Base-by-base conservation (phyloP, 2,797 vertebrate genomes). In the Etheostoma nigrum region DNA sequence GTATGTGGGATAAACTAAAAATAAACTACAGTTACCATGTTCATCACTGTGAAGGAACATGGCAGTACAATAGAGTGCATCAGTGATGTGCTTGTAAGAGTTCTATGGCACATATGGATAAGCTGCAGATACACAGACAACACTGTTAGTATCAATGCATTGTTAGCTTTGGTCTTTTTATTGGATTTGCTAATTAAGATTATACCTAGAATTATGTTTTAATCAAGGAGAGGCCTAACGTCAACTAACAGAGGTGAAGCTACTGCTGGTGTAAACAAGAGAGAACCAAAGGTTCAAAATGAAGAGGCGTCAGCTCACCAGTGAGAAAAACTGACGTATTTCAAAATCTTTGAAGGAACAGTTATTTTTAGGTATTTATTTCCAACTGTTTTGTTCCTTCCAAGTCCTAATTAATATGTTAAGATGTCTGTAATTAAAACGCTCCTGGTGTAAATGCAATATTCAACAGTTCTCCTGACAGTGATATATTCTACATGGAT, bases 401-500 rank as follows among this genome's bases (percentile, higher is more conserved):
- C 58, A n/a, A 87, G 79, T 85, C 76, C 84, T 86, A 92, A 88
- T 93, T 91, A 91, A 89, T 88, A 93, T 90, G 90, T 93, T 91
- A 87, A 85, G 84, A 89, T 88, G 88, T 88, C 72, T 88, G 87
- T 93, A 93, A 96, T 95, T 95, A 95, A 93, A 95, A 91, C 86
- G 93, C 92, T 93, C 86, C 88, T 89, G 88, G 93, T 94, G 85
- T 94, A 93, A 94, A 96, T 95, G 92, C 86, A 95, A 94, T 92
- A 94, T 94, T 93, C 92, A 94, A 93, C 93, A 93, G 93, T 90
- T 94, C 90, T 79, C 44, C 71, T 95, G 95, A 96, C 95, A 95
- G 94, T 96, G 94, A 96, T 96, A 84, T 95, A 96, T 95, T 94
- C 94, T 92, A 88, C 94, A 93, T 91, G 93, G 91, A 95, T 95